These are phyloP conservation scores for Seriola aureovittata DNA, from an alignment of 2,113 vertebrate species.

Conservation along the genomic window DNA sequence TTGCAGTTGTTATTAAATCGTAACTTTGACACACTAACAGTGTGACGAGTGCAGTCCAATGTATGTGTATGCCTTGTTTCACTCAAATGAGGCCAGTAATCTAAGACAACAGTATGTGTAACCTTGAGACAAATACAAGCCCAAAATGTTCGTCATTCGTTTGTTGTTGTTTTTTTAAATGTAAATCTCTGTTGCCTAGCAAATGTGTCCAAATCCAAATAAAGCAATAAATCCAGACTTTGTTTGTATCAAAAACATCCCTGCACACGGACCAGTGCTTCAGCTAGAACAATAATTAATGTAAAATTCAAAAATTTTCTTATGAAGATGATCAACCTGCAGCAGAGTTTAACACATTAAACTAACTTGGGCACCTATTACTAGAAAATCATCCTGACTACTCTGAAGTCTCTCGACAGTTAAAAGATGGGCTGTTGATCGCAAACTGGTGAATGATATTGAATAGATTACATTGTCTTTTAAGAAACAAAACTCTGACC, in stretches of 20 bases:
- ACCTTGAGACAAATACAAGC: neutral
- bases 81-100: slow-evolving; percentile 32
- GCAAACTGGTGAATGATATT: too few species aligned
- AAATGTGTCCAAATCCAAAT: slow-evolving; percentile 64
- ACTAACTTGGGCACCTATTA: too few species aligned
- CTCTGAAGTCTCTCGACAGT: too few species aligned
- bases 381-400: too few species aligned
- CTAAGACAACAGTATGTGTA: slow-evolving; percentile 10
- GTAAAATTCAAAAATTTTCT: neutral
- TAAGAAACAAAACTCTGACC: too few species aligned
- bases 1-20: slow-evolving; percentile 33
- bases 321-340: too few species aligned
- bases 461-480: too few species aligned
- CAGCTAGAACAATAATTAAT: neutral
- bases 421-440: too few species aligned
- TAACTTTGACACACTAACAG: slow-evolving; percentile 53
- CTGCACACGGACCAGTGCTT: neutral
- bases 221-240: slow-evolving; percentile 67
- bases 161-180: slow-evolving; percentile 52
- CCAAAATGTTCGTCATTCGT: slow-evolving; percentile 13
- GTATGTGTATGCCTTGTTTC: slow-evolving; percentile 24
- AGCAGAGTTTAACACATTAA: too few species aligned
- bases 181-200: slow-evolving; percentile 43
- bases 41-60: slow-evolving; percentile 27
- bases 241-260: neutral